These are phyloP conservation scores for Charina bottae DNA, from an alignment of 2,113 vertebrate genomes.

Conservation along the genomic window DNA sequence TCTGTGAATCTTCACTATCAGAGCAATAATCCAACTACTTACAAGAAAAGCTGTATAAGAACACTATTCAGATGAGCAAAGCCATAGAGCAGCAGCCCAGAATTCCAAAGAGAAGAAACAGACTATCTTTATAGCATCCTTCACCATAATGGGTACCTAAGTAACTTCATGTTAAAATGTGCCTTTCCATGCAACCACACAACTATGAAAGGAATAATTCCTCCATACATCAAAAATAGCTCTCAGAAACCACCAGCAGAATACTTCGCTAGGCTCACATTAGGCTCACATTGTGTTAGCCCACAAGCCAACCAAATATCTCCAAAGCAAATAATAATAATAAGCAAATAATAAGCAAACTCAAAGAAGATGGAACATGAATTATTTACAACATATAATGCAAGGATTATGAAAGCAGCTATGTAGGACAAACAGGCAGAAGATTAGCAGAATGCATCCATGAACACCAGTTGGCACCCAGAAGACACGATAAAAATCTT, in stretches of 20 bases:
- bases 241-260: not conserved
- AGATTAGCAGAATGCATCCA: not conserved
- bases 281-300: not conserved
- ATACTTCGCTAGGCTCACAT: not conserved
- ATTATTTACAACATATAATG: not conserved
- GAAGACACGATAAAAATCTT: not conserved
- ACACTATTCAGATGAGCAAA: not conserved
- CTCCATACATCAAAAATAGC: not conserved
- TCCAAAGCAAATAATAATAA: not conserved
- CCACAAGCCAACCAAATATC: not conserved
- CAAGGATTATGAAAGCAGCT: not conserved
- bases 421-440: not conserved
- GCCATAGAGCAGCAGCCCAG: not conserved
- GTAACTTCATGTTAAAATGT: not conserved
- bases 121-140: not conserved
- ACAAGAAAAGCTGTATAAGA: not conserved
- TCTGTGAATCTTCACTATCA: conserved; percentile 41
- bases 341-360: not conserved
- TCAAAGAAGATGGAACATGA: not conserved
- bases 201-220: not conserved
- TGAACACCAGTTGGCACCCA: not conserved
- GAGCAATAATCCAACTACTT: not conserved
- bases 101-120: not conserved
- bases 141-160: not conserved
- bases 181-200: not conserved